Base-by-base conservation (phyloP, 2,888 invertebrate genomes). In the Hirtodrosophila cameraria region DNA sequence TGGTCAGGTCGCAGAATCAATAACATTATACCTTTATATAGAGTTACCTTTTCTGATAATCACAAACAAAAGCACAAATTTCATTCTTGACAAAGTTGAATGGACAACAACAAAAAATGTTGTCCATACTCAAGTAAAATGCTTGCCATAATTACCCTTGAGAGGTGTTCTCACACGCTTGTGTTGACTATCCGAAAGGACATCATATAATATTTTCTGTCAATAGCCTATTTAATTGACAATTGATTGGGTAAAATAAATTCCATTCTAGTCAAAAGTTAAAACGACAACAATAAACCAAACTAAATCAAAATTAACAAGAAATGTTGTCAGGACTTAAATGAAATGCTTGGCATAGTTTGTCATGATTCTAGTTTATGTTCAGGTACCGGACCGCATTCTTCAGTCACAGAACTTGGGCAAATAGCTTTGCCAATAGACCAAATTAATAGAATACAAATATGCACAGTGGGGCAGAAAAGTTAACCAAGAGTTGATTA, bases 371-470 rank as follows among this genome's bases (percentile, higher is more conserved):
- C 18, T 18, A 27, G 39, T 4, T 39, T 2, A 15, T 31, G 41
- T 5, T 16, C 57, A 38, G 42, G 38, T 16, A 25, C 12, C 7
- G 25, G 16, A 39, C 38, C 39, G 13, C 62, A 78, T 76, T 73
- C 57, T 31, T 71, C 42, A n/a, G 31, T 9, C 39, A 9, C 18
- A 36, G 27, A 36, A 18, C 28, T 25, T 58, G 33, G 42, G 54
- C 45, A 73, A 79, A 78, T 71, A 68, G 6, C 52, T 59, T 50
- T 61, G 53, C 38, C 45, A 61, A 52, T 50, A 55, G 54, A n/a
- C 41, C 61, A 78, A 81, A 75, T 84, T 84, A 84, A 80, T 84
- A 75, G 70, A 70, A 78, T 55, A 78, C 75, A 80, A 80, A 81
- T 84, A 84, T 75, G 58, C 60, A 43, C 45, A 60, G 69, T 30